Conservation (phyloP, 2,113 vertebrate species). For the Salvator merianae region DNA sequence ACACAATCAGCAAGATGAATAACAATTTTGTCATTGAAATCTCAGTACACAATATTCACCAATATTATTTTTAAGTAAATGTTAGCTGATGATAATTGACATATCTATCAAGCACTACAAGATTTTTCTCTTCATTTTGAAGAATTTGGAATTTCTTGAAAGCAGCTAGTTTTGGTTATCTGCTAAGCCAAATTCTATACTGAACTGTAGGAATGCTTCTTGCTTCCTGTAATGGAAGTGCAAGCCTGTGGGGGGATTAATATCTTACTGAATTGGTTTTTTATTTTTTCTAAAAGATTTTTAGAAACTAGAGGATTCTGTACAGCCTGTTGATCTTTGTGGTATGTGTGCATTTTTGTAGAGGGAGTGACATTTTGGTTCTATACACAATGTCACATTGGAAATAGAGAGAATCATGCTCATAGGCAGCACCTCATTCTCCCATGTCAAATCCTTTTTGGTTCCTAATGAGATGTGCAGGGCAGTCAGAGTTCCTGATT, state of each 20-base stretch:
- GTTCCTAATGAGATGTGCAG: conserved; percentile 36
- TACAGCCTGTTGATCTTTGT: not conserved
- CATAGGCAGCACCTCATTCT: conserved; percentile 36
- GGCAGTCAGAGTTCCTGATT: conserved; percentile 48
- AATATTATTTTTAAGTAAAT: conserved; percentile 13
- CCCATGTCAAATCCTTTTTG: conserved; percentile 29
- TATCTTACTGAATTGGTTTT: not conserved
- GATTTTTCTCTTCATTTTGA: conserved; percentile 8
- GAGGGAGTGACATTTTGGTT: not conserved
- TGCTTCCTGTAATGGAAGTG: not conserved
- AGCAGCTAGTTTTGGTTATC: conserved; percentile 4
- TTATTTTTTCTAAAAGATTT: not conserved
- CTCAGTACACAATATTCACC: conserved; percentile 7
- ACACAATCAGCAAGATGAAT: not conserved
- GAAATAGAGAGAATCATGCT: not conserved
- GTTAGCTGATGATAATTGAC: conserved; percentile 34
- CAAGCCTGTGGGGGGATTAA: not conserved
- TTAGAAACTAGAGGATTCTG: not conserved
- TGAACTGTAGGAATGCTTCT: not conserved
- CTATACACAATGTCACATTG: not conserved
- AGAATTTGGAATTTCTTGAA: conserved; percentile 21
- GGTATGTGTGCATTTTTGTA: not conserved
- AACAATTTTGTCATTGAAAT: not conserved
- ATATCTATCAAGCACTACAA: conserved; percentile 9
- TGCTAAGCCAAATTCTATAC: too few relatives aligned